Conservation (phyloP, 2,797 vertebrate genomes). For the Coendou prehensilis region DNA sequence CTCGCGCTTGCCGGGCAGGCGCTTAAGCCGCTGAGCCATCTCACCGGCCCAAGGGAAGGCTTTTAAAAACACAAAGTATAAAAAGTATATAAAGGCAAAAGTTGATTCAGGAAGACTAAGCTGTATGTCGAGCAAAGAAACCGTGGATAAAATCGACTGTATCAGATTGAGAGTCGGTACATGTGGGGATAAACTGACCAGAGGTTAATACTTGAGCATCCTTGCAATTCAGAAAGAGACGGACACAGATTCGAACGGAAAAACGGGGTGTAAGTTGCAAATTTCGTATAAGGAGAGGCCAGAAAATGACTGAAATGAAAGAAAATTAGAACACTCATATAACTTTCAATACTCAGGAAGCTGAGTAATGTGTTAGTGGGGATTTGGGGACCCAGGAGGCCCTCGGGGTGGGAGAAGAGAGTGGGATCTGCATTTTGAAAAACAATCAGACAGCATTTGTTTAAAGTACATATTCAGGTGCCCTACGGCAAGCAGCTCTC, state of each 20-base stretch:
- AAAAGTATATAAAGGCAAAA: slow-evolving; percentile 11
- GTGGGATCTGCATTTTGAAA: neutral
- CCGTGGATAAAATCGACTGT: neutral
- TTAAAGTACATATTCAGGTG: neutral
- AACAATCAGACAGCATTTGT: neutral
- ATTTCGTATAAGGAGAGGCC: neutral
- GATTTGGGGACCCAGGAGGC: neutral
- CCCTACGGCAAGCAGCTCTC: neutral
- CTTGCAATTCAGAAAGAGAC: neutral
- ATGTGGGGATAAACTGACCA: neutral
- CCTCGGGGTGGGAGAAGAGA: neutral
- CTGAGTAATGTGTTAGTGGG: neutral
- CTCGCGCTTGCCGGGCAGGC: too few relatives aligned
- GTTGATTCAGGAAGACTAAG: neutral
- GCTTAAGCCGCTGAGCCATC: too few relatives aligned
- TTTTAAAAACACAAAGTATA: slow-evolving; percentile 40
- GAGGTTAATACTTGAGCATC: neutral
- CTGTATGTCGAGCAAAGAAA: neutral
- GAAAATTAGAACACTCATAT: neutral
- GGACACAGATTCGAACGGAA: neutral
- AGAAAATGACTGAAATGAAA: neutral
- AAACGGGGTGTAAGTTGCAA: neutral
- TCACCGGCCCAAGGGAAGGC: neutral
- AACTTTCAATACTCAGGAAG: neutral
- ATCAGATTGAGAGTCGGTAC: neutral